Evolutionary conservation across 2,797 vertebrate species (phyloP).

Genomic region (Sparidentex hasta): DNA sequence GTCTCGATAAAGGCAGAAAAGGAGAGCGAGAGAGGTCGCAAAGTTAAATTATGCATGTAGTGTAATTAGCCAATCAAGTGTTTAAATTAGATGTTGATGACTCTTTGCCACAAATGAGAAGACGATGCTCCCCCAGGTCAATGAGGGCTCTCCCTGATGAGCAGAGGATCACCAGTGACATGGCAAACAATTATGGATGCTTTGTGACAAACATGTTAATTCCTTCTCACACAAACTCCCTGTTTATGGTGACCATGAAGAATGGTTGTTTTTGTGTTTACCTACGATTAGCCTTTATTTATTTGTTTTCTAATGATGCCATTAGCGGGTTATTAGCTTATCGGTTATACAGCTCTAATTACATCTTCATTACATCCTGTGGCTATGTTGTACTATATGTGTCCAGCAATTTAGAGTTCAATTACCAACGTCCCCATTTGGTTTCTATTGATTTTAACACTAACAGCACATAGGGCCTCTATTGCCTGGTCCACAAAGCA

Average conservation of each 20-base stretch:
- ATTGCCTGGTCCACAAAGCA: neutral
- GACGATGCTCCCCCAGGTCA: conserved; percentile 50
- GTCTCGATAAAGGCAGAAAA: conserved; percentile 55
- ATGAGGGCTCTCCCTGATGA: conserved; percentile 21
- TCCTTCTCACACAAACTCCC: neutral
- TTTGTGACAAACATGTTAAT: conserved; percentile 1
- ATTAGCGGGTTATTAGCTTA: conserved; percentile 51
- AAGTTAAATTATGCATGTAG: conserved; percentile 81
- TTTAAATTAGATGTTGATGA: conserved; percentile 81
- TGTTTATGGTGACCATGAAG: conserved; percentile 2
- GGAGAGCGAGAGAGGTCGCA: conserved; percentile 47
- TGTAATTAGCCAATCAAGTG: conserved; percentile 78
- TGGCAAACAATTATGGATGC: conserved; percentile 17
- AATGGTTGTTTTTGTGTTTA: conserved; percentile 25
- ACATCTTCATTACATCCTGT: conserved; percentile 39
- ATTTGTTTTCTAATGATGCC: conserved; percentile 48
- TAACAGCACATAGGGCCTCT: neutral
- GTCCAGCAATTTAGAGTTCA: conserved; percentile 7
- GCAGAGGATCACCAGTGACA: conserved; percentile 24
- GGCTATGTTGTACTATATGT: neutral
- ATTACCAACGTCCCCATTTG: neutral
- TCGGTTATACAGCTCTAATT: conserved; percentile 59
- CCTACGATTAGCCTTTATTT: conserved; percentile 26
- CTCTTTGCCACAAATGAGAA: conserved; percentile 63
- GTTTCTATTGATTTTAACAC: conserved; percentile 6